Evolutionary conservation across 2,113 vertebrate species (phyloP).

Genomic region (Procapra przewalskii): DNA sequence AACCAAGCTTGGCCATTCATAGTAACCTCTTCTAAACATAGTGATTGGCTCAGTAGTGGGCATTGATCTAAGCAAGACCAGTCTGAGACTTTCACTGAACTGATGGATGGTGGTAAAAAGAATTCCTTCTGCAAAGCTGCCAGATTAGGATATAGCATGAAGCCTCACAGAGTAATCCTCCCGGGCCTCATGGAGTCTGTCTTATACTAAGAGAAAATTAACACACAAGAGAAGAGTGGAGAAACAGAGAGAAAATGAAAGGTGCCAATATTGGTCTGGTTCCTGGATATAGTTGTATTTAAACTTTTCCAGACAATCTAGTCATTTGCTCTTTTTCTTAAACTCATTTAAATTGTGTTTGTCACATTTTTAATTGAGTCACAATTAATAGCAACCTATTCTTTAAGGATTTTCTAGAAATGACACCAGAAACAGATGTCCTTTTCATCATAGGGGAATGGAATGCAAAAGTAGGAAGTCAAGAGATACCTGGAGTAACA

Average conservation of each 20-base stretch:
- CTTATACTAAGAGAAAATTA: constrained; percentile 1
- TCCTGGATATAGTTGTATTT: neutral
- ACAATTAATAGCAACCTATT: neutral
- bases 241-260: neutral
- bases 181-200: neutral
- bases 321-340: neutral
- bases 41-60: neutral
- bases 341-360: neutral
- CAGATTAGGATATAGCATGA: neutral
- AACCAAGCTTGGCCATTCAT: neutral
- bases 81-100: neutral
- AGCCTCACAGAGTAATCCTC: neutral
- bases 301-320: neutral
- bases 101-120: neutral
- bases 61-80: neutral
- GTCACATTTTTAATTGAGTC: neutral
- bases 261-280: neutral
- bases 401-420: neutral
- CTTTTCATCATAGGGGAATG: neutral
- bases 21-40: neutral
- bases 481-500: neutral
- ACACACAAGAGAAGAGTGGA: neutral
- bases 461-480: neutral
- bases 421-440: neutral
- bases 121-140: neutral